phyloP scores from a whole-genome alignment of 1,140 invertebrate genomes.

The Leptopilina clavipes region DNA sequence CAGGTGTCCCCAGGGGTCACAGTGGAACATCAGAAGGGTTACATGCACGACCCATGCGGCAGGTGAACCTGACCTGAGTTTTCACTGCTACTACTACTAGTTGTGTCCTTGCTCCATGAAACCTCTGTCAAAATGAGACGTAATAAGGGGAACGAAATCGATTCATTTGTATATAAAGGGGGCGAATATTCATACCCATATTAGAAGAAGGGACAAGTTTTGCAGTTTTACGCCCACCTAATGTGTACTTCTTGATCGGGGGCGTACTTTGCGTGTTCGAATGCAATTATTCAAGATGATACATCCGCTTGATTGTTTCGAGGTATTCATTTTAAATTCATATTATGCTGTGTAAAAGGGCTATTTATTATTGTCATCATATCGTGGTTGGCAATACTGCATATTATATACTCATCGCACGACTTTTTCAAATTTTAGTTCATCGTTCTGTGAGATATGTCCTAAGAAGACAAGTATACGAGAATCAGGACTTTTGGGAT shows the following conservation, averaged over 20 bases:
- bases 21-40: slow-evolving; percentile 55
- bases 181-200: neutral
- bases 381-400: too few species aligned
- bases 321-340: neutral
- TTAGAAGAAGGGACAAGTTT: slow-evolving; percentile 22
- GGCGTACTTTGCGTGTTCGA: neutral
- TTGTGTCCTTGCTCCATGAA: neutral
- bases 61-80: slow-evolving; percentile 60
- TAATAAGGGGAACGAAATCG: neutral
- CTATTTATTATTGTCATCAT: too few species aligned
- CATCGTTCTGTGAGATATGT: too few species aligned
- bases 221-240: slow-evolving; percentile 35
- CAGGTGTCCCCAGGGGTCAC: slow-evolving; percentile 51
- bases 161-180: neutral
- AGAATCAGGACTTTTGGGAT: too few species aligned
- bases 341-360: neutral
- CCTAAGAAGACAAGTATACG: too few species aligned
- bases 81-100: too few species aligned
- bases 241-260: slow-evolving; percentile 26
- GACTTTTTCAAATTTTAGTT: too few species aligned
- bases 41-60: slow-evolving; percentile 50
- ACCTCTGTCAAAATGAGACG: neutral
- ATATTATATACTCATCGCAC: too few species aligned
- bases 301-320: neutral
- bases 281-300: slow-evolving; percentile 24